These are phyloP conservation scores for Coregonus clupeaformis DNA, from an alignment of 2,113 vertebrate genomes.

Conservation along the genomic window DNA sequence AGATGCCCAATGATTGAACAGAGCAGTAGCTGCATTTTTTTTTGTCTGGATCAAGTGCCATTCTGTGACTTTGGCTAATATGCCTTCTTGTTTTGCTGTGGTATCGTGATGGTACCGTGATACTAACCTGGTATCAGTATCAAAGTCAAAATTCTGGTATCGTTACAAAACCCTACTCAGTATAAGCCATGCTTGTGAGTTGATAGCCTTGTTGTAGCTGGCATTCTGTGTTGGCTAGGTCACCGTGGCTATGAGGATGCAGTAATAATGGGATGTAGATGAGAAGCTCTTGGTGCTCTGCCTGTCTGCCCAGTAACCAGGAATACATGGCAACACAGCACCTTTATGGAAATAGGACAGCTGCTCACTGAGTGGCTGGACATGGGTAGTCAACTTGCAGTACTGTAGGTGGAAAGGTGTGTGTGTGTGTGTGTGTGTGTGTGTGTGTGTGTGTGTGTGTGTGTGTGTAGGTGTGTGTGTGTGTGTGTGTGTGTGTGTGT, in stretches of 20 bases:
- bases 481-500: constrained; percentile 6
- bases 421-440: constrained; percentile 7
- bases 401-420: too few species aligned
- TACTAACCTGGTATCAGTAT: too few species aligned
- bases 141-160: too few species aligned
- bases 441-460: background rate
- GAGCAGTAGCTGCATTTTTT: too few species aligned
- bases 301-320: constrained; percentile 30
- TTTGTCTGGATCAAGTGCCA: too few species aligned
- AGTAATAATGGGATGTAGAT: constrained; percentile 45
- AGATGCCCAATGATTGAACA: too few species aligned
- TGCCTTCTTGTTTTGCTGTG: too few species aligned
- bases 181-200: constrained; percentile 6
- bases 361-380: constrained; percentile 25
- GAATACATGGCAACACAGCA: constrained; percentile 40
- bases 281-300: constrained; percentile 23
- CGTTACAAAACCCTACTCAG: background rate
- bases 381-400: background rate
- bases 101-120: too few species aligned
- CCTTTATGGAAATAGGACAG: constrained; percentile 46
- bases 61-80: too few species aligned
- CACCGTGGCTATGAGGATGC: background rate
- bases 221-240: background rate
- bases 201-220: background rate
- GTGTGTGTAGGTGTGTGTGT: background rate